These are phyloP conservation scores for Pocillopora meandrina DNA, from an alignment of 92 coral and sea anemone species.

Conservation along the genomic window DNA sequence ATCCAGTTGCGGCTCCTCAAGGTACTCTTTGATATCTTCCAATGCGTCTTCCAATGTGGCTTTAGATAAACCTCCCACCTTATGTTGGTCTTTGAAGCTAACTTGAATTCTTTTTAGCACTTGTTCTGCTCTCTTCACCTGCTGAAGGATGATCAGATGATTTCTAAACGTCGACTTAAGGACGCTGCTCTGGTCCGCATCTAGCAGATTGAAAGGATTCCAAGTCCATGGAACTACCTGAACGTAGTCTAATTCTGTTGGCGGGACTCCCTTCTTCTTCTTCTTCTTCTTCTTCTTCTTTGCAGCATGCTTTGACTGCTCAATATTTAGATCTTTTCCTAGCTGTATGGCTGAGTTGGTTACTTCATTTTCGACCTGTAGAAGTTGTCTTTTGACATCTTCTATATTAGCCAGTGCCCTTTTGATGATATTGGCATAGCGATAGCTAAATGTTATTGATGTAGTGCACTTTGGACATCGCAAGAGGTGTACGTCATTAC, in stretches of 20 bases:
- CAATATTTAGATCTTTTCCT: too few species aligned
- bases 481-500: constrained; percentile 25
- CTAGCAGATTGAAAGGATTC: neutral
- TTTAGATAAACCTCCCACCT: neutral
- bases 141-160: neutral
- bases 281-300: neutral
- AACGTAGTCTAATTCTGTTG: neutral
- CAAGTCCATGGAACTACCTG: neutral
- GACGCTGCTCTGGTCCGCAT: neutral
- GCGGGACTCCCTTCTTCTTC: neutral
- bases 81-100: neutral
- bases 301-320: neutral
- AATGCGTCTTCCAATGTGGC: neutral
- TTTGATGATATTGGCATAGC: constrained; percentile 62
- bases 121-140: neutral
- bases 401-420: constrained; percentile 43
- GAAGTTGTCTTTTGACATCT: constrained; percentile 13
- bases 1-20: constrained; percentile 16
- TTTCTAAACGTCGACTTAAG: neutral
- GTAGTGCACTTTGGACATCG: constrained; percentile 57
- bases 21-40: constrained; percentile 9
- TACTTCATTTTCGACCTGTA: neutral
- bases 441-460: constrained; percentile 51
- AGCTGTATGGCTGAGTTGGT: neutral
- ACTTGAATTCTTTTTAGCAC: neutral